A percentile compares a stretch with the other conserved stretches of the same genome.
Evolutionary conservation across 1,140 invertebrate genomes (phyloP).

Genomic region (Euwallacea fornicatus): DNA sequence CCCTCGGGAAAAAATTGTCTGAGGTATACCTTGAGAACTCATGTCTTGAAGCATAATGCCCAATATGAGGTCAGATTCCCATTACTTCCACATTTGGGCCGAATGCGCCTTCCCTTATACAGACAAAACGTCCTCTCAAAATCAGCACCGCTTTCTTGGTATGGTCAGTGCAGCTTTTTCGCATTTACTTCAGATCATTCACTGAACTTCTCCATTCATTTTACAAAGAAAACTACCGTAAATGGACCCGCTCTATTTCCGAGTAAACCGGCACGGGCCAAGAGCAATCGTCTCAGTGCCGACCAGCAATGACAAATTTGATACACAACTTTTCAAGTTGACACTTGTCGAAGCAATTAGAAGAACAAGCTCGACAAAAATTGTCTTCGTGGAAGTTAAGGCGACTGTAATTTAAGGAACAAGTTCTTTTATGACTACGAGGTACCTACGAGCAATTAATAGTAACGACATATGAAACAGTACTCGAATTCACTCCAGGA

Average conservation of each 20-base stretch:
- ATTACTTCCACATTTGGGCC: no score
- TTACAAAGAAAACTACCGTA: not conserved
- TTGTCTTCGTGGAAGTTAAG: conserved; percentile 16
- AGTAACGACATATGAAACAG: conserved; percentile 30
- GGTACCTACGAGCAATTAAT: conserved; percentile 26
- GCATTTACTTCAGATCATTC: not conserved
- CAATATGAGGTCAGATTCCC: no score
- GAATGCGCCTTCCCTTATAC: no score
- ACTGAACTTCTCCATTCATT: not conserved
- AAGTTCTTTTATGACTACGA: conserved; percentile 23
- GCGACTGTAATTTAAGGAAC: conserved; percentile 4
- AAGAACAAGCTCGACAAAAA: conserved; percentile 1
- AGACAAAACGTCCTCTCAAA: no score
- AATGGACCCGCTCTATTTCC: not conserved
- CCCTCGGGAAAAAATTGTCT: no score
- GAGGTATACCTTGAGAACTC: no score
- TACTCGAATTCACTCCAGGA: conserved; percentile 21
- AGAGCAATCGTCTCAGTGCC: not conserved
- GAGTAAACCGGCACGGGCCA: no score
- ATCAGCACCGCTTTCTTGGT: no score
- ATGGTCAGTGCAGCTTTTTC: not conserved
- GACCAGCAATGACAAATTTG: conserved; percentile 17
- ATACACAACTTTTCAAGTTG: conserved; percentile 14
- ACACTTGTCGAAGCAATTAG: conserved; percentile 16
- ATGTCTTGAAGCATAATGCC: no score